Evolutionary conservation across 2,888 invertebrate species (phyloP), one percentile per base, ranked within the genome.

Genomic region (Epirrita christyi): DNA sequence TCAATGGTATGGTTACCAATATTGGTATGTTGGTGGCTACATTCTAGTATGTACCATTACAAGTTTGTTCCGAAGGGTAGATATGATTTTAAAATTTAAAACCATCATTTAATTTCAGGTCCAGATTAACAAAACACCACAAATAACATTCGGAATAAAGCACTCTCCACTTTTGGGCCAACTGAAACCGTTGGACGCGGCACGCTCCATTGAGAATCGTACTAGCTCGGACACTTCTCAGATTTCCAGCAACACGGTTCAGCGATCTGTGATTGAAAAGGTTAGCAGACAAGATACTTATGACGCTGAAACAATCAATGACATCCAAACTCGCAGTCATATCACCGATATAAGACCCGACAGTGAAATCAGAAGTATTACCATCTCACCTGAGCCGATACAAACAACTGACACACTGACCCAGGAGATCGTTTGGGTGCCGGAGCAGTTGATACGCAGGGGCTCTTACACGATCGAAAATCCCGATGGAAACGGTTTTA

Each of bases 131-230:
- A 87, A 74, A 68, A 83, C 87, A 11, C 90, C 88, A 21, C 88
- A 90, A 66, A 92, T 92, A 73, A 96, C 96, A 63, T 97, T 97
- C 76, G 97, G 97, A 66, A 97, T 97, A 73, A 96, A 95, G 83
- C 97, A 97, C 85, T 97, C 97, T n/a, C 96, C 94, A 13, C 95
- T 95, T 73, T 92, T 94, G 67, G 94, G 94, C 11, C 92, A 93
- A 66, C 70, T 92, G 13, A 90, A 80, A 71, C 85, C 83, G 6
- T 75, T 88, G 41, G 71, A 83, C 11, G 70, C 80, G 9, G 62
- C 70, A 44, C 75, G 68, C 27, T 51, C 75, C 5, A 59, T 56
- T 32, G 73, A 79, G 37, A 65, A 56, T 56, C 66, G 2, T 4
- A 47, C 27, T 7, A 27, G 38, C 27, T 40, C 41, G 13, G 49